Conservation (phyloP, 1,140 invertebrate genomes). For the Tetramorium parvispinum region DNA sequence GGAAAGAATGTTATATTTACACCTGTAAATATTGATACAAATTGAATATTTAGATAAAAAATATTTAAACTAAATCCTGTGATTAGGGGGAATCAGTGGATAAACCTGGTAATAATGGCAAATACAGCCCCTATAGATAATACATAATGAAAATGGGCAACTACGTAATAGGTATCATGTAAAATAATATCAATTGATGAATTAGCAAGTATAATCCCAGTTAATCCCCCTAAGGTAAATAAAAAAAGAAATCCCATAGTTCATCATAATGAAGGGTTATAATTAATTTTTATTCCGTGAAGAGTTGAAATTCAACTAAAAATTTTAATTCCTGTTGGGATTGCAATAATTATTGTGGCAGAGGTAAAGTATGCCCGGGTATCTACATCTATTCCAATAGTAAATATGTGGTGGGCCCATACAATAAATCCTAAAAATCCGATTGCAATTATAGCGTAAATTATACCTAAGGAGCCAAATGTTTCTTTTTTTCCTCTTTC, state of each 20-base stretch:
- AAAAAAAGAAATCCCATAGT: constrained; percentile 67
- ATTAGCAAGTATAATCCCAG: neutral
- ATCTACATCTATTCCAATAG: too few species aligned
- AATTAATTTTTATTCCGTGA: too few species aligned
- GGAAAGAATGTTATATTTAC: constrained; percentile 86
- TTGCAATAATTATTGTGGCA: too few species aligned
- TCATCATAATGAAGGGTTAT: too few species aligned
- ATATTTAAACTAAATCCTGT: neutral
- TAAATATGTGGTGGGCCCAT: constrained; percentile 89
- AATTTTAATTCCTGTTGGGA: too few species aligned
- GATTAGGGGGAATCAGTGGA: neutral
- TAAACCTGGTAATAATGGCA: neutral
- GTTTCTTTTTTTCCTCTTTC: constrained; percentile 87
- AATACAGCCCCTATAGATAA: neutral
- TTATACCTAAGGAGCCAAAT: constrained; percentile 80
- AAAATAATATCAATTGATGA: constrained; percentile 11
- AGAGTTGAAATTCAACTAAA: too few species aligned
- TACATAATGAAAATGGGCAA: neutral
- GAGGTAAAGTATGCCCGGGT: too few species aligned
- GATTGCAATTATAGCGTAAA: constrained; percentile 89
- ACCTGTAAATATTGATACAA: constrained; percentile 71
- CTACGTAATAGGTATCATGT: neutral
- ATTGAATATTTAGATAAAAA: neutral
- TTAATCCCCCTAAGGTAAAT: neutral
- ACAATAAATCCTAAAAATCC: constrained; percentile 89